Conservation (phyloP, 2,797 vertebrate species). For the Brachymystax lenok region DNA sequence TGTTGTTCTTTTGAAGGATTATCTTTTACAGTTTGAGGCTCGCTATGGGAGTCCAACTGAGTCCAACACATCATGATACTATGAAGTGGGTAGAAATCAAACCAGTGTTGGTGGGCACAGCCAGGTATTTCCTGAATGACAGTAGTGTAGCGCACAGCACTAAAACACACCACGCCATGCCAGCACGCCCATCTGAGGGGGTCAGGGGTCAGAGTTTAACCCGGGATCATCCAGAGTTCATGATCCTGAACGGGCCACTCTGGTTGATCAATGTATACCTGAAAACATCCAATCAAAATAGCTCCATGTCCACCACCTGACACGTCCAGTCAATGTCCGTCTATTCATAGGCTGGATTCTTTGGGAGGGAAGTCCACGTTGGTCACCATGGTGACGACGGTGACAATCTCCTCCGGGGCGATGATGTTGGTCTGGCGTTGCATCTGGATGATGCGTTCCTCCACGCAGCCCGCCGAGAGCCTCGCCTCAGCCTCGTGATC, state of each 20-base stretch:
- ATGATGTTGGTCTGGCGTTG: slow-evolving; percentile 91
- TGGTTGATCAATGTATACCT: slow-evolving; percentile 54
- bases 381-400: slow-evolving; percentile 97
- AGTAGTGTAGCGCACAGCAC: slow-evolving; percentile 63
- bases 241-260: slow-evolving; percentile 55
- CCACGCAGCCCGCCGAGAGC: slow-evolving; percentile 94
- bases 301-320: background rate
- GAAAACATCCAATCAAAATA: background rate
- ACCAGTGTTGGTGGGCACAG: slow-evolving; percentile 57
- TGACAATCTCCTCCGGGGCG: slow-evolving; percentile 94
- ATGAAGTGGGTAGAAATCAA: slow-evolving; percentile 40
- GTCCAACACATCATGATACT: background rate
- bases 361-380: slow-evolving; percentile 98
- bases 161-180: background rate
- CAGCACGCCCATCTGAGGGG: background rate
- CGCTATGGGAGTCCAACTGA: background rate
- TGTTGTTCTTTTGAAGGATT: slow-evolving; percentile 4
- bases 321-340: slow-evolving; percentile 45
- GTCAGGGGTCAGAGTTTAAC: slow-evolving; percentile 47
- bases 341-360: slow-evolving; percentile 98
- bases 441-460: slow-evolving; percentile 95
- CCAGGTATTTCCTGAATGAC: slow-evolving; percentile 62
- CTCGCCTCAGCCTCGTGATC: slow-evolving; percentile 97
- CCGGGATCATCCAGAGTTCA: slow-evolving; percentile 56
- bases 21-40: background rate